Evolutionary conservation across 2,113 vertebrate species (phyloP).

Genomic region (Myodes glareolus): DNA sequence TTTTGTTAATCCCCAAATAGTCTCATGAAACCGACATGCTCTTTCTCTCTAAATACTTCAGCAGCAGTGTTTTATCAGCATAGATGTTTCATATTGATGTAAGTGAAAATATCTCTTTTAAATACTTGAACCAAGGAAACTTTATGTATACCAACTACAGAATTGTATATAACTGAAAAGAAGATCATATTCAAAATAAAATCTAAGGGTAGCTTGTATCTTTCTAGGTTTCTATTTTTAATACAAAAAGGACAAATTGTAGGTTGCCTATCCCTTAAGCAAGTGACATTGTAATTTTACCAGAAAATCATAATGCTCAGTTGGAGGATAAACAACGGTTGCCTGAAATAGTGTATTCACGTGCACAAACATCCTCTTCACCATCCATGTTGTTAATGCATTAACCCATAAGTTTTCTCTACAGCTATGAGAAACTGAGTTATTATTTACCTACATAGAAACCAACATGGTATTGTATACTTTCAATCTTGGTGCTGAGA

Average conservation of each 20-base stretch:
- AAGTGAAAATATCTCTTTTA: conserved; percentile 35
- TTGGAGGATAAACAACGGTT: conserved; percentile 66
- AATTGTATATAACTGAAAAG: neutral
- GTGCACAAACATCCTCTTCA: neutral
- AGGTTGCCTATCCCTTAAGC: conserved; percentile 74
- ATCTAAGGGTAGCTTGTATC: conserved; percentile 44
- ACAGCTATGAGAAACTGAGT: neutral
- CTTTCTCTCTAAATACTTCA: conserved; percentile 48
- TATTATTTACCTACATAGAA: neutral
- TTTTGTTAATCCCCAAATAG: neutral
- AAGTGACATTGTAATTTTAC: conserved; percentile 79
- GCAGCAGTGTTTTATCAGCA: conserved; percentile 40
- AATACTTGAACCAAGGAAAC: conserved; percentile 15
- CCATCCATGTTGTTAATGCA: neutral
- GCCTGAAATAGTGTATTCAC: conserved; percentile 62
- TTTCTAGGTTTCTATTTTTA: conserved; percentile 69
- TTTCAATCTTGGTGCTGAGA: neutral
- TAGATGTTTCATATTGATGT: conserved; percentile 50
- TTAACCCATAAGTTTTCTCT: neutral
- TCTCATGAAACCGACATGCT: neutral
- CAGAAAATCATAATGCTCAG: conserved; percentile 75
- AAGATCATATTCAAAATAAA: conserved; percentile 61
- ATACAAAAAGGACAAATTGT: conserved; percentile 74
- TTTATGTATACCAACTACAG: neutral
- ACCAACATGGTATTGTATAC: neutral